These are phyloP conservation scores for Solenopsis invicta DNA, from an alignment of 1,140 invertebrate genomes.

Conservation along the genomic window DNA sequence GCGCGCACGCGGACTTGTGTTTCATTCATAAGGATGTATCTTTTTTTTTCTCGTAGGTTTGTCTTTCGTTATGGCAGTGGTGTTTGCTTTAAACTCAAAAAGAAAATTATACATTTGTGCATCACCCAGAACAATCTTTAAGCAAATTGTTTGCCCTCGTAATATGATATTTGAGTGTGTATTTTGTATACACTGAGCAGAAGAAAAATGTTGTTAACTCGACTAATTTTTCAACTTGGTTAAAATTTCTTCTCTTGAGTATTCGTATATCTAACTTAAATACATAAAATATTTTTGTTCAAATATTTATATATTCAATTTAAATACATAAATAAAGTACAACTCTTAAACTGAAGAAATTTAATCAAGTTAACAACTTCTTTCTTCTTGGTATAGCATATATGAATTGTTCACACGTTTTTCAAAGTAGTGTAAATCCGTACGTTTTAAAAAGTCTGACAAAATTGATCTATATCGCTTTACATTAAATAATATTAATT, in stretches of 20 bases:
- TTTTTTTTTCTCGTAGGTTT: slow-evolving; percentile 22
- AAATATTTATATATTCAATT: too few relatives aligned
- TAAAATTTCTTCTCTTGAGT: too few relatives aligned
- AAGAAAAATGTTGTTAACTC: too few relatives aligned
- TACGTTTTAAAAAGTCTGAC: neutral
- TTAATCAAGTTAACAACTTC: too few relatives aligned
- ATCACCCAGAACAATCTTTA: slow-evolving; percentile 19
- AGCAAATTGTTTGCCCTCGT: slow-evolving; percentile 50
- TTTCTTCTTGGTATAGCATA: too few relatives aligned
- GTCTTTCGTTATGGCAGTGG: slow-evolving; percentile 45
- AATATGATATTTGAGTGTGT: slow-evolving; percentile 44
- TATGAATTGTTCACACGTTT: neutral
- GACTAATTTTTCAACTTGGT: too few relatives aligned
- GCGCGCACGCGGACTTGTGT: neutral
- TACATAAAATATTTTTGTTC: too few relatives aligned
- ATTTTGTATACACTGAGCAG: slow-evolving; percentile 13
- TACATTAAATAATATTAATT: slow-evolving; percentile 32
- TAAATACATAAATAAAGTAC: too few relatives aligned
- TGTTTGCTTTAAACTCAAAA: slow-evolving; percentile 57
- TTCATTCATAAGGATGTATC: neutral
- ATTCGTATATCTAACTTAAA: too few relatives aligned
- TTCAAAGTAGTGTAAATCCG: neutral
- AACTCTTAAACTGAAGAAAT: too few relatives aligned
- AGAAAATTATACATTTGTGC: slow-evolving; percentile 48
- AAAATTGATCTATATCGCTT: slow-evolving; percentile 19